phyloP scores from a whole-genome alignment of 2,888 invertebrate genomes.

The Philereme transversata region DNA sequence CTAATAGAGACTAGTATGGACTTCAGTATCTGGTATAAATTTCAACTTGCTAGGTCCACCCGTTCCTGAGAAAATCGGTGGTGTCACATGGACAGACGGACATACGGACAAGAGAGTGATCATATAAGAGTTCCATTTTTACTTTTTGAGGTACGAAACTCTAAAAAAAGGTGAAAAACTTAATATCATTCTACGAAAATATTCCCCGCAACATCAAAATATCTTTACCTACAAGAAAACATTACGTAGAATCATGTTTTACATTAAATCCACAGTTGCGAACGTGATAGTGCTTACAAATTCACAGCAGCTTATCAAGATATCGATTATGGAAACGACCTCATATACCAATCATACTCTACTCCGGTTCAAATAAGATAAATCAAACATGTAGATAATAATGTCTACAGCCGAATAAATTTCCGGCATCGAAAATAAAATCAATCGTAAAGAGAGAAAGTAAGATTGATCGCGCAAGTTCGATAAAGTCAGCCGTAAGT shows the following conservation, averaged over 20 bases:
- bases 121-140: too few relatives aligned
- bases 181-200: too few relatives aligned
- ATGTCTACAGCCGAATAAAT: conserved; percentile 55
- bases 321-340: conserved; percentile 41
- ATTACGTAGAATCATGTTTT: conserved; percentile 5
- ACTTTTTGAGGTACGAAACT: too few relatives aligned
- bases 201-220: not conserved
- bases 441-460: conserved; percentile 69
- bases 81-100: too few relatives aligned
- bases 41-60: too few relatives aligned
- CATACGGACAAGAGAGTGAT: too few relatives aligned
- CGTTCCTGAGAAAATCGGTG: too few relatives aligned
- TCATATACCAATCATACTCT: conserved; percentile 38
- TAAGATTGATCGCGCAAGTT: conserved; percentile 75
- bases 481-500: conserved; percentile 54
- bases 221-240: not conserved
- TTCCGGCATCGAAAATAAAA: conserved; percentile 59
- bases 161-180: too few relatives aligned
- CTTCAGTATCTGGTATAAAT: too few relatives aligned
- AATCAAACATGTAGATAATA: conserved; percentile 53
- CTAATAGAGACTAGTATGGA: too few relatives aligned
- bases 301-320: conserved; percentile 28
- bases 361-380: conserved; percentile 42
- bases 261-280: conserved; percentile 13
- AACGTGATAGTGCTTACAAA: conserved; percentile 31